A percentile compares a stretch with the other conserved stretches of the same genome.
Evolutionary conservation across 2,797 vertebrate species (phyloP).

Genomic region (Sitta carolinensis): DNA sequence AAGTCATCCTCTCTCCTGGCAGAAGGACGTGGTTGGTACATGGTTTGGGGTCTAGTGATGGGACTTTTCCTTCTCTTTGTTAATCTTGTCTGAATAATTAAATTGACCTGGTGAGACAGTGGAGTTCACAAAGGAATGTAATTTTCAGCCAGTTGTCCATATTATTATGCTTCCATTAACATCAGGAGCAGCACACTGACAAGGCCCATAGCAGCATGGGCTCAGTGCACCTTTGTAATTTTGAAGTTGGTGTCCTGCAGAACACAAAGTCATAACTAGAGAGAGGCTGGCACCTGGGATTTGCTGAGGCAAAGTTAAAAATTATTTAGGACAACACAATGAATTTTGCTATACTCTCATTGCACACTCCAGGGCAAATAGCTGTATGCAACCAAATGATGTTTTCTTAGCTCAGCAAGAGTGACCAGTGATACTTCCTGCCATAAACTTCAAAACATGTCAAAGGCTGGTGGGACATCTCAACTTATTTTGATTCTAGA

Average conservation of each 20-base stretch:
- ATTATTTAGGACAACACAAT: background rate
- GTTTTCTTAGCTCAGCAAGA: background rate
- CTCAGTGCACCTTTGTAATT: background rate
- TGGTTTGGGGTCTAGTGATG: background rate
- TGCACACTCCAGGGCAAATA: background rate
- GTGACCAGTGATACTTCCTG: background rate
- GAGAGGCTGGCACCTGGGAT: background rate
- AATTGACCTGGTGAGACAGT: constrained; percentile 36
- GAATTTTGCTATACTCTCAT: background rate
- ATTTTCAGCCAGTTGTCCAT: background rate
- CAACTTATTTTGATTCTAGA: background rate
- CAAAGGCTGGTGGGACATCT: background rate
- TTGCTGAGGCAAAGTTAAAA: background rate
- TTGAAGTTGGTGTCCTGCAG: background rate
- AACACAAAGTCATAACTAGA: background rate
- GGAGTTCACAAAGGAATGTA: background rate
- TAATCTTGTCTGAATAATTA: constrained; percentile 50
- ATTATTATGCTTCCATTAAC: background rate
- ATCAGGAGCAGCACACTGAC: background rate
- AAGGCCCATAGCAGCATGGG: constrained; percentile 13
- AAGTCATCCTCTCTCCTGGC: background rate
- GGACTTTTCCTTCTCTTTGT: background rate
- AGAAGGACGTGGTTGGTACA: background rate
- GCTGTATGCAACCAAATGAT: background rate
- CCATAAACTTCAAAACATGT: background rate